These are phyloP conservation scores for Turdus rufiventris DNA, from an alignment of 2,113 vertebrate species.

Conservation along the genomic window DNA sequence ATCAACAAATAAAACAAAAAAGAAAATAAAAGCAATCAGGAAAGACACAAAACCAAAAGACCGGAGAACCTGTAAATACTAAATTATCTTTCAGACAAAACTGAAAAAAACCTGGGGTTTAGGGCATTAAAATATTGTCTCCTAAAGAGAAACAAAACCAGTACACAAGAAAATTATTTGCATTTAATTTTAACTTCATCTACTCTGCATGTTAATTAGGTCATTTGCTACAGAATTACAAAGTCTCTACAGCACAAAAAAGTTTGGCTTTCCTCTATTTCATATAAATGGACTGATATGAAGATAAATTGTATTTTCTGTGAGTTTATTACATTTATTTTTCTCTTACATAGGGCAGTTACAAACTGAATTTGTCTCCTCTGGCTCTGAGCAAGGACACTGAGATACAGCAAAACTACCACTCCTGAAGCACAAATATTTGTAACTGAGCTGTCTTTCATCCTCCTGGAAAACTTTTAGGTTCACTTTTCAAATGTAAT, in stretches of 20 bases:
- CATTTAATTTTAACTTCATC: background rate
- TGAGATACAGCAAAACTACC: background rate
- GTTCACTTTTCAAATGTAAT: background rate
- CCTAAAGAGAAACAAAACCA: background rate
- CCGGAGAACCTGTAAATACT: background rate
- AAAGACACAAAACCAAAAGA: background rate
- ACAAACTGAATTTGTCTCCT: background rate
- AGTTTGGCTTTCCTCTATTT: background rate
- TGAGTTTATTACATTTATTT: background rate
- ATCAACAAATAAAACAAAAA: background rate
- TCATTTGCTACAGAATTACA: background rate
- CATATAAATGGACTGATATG: background rate
- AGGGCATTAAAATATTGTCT: background rate
- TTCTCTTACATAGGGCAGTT: background rate
- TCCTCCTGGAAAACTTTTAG: background rate
- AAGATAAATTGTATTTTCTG: background rate
- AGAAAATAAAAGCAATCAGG: background rate
- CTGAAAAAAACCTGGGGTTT: too few species aligned
- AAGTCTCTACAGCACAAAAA: background rate
- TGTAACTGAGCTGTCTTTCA: background rate
- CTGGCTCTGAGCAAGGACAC: background rate
- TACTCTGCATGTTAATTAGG: background rate
- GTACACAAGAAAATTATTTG: background rate
- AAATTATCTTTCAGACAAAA: background rate
- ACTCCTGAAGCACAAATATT: background rate